phyloP scores from a whole-genome alignment of 2,113 vertebrate genomes.

The Symphodus melops region DNA sequence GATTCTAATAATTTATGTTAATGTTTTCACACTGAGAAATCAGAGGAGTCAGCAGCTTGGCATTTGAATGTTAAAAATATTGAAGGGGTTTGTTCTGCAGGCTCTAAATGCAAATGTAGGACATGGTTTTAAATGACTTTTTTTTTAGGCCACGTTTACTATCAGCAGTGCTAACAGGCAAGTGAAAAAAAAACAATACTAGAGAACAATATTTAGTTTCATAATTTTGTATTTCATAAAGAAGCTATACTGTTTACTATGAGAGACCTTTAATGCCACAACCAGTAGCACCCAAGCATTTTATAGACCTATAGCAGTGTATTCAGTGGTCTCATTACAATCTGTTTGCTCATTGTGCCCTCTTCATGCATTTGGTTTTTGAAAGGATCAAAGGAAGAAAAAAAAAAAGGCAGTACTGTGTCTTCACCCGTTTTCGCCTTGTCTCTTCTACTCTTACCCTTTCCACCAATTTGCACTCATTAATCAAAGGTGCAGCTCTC shows the following conservation, averaged over 20 bases:
- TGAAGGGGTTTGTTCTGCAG: slow-evolving; percentile 43
- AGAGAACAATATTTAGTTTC: neutral
- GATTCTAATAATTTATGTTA: slow-evolving; percentile 26
- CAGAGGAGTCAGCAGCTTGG: slow-evolving; percentile 39
- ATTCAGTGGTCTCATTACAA: neutral
- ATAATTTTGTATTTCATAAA: no score
- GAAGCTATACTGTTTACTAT: neutral
- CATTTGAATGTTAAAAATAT: slow-evolving; percentile 54
- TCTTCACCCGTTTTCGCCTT: slow-evolving; percentile 77
- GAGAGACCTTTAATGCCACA: neutral
- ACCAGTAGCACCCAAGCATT: no score
- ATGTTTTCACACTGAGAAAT: slow-evolving; percentile 60
- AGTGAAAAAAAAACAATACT: neutral
- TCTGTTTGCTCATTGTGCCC: neutral
- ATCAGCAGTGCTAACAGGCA: neutral
- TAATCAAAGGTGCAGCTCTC: slow-evolving; percentile 91
- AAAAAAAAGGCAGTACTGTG: slow-evolving; percentile 59
- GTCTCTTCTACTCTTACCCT: slow-evolving; percentile 79
- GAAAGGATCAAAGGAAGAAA: slow-evolving; percentile 21
- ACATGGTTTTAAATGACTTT: slow-evolving; percentile 20
- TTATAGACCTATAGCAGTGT: neutral
- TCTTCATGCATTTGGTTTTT: slow-evolving; percentile 16
- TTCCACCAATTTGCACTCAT: slow-evolving; percentile 88
- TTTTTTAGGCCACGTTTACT: slow-evolving; percentile 24
- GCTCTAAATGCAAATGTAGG: slow-evolving; percentile 25